Conservation (phyloP, 2,797 vertebrate genomes). For the Clarias platycephalus region DNA sequence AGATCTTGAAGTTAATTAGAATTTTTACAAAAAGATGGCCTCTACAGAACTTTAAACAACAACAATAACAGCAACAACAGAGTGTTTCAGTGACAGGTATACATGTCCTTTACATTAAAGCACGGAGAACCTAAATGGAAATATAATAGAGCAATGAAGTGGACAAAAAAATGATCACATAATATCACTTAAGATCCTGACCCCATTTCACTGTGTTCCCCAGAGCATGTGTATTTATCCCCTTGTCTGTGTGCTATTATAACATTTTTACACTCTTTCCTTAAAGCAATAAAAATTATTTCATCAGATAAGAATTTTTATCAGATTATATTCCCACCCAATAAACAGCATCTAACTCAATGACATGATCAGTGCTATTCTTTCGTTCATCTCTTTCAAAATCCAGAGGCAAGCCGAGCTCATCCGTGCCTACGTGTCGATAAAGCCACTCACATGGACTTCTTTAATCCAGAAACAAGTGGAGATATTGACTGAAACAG, state of each 20-base stretch:
- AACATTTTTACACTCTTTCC: neutral
- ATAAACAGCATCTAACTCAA: neutral
- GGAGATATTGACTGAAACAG: constrained; percentile 48
- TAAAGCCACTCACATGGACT: constrained; percentile 11
- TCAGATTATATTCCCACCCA: neutral
- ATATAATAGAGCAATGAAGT: neutral
- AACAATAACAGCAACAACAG: neutral
- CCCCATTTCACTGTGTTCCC: too few relatives aligned
- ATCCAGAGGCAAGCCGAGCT: neutral
- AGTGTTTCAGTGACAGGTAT: neutral
- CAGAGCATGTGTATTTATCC: neutral
- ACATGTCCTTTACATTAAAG: neutral
- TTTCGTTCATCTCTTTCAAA: neutral
- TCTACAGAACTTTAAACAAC: neutral
- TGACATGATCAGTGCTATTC: neutral
- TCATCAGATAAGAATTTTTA: neutral
- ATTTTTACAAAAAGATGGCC: neutral
- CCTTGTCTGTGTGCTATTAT: neutral
- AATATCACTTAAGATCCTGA: too few relatives aligned
- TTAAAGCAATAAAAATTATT: neutral
- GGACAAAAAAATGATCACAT: neutral
- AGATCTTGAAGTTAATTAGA: neutral
- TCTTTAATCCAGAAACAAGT: constrained; percentile 40
- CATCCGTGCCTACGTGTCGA: neutral
- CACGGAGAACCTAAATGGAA: neutral